Conservation (phyloP, 2,113 vertebrate species). For the Hemibagrus wyckioides region DNA sequence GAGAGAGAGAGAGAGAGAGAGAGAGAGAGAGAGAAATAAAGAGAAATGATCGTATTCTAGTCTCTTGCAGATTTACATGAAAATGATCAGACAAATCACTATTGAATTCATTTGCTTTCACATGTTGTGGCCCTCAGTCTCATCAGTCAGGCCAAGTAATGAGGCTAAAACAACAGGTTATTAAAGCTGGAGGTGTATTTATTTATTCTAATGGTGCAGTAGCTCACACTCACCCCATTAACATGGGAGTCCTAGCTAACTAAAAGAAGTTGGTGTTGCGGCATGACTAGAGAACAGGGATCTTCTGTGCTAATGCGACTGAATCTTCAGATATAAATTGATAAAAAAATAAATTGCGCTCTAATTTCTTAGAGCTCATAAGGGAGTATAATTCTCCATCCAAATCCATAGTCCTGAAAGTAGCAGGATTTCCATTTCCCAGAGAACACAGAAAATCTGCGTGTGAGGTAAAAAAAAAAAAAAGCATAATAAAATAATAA, state of each 20-base stretch:
- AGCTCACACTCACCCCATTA: neutral
- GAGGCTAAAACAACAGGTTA: neutral
- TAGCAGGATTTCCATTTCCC: neutral
- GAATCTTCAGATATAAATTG: neutral
- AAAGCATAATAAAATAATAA: neutral
- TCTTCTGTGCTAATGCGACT: neutral
- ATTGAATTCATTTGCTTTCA: neutral
- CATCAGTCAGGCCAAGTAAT: neutral
- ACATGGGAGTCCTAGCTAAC: neutral
- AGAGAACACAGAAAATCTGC: neutral
- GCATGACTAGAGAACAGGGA: neutral
- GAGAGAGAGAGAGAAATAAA: too few relatives aligned
- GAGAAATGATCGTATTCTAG: neutral
- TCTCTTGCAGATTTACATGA: neutral
- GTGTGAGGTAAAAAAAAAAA: too few relatives aligned
- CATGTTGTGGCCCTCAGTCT: neutral
- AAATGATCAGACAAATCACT: neutral
- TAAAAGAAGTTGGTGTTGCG: neutral
- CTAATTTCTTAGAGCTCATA: neutral
- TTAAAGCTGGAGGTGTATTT: neutral
- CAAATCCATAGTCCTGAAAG: neutral
- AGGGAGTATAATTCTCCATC: neutral
- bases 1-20: neutral
- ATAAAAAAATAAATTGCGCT: neutral
- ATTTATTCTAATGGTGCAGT: neutral